phyloP scores from a whole-genome alignment of 1,140 invertebrate species.

The Melanaphis sacchari region DNA sequence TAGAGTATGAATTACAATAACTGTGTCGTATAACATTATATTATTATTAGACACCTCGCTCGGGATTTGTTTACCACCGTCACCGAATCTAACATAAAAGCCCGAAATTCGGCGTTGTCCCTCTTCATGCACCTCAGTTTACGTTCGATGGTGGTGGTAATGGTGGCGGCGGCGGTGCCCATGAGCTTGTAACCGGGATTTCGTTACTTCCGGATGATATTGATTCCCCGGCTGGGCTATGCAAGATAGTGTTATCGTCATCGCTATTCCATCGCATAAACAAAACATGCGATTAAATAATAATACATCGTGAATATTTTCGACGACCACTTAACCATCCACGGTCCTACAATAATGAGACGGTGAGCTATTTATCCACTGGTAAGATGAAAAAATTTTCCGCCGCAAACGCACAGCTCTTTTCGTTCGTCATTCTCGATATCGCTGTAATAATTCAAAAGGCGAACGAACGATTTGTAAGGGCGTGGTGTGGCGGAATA shows the following conservation, averaged over 20 bases:
- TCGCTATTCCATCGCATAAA: background rate
- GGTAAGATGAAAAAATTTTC: background rate
- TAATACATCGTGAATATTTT: background rate
- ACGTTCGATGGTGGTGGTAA: background rate
- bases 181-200: background rate
- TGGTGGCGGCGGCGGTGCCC: background rate
- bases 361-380: background rate
- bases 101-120: background rate
- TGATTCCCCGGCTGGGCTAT: background rate
- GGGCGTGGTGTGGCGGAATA: background rate
- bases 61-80: background rate
- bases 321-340: background rate
- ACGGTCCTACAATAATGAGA: background rate
- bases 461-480: background rate
- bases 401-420: background rate
- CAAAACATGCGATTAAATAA: background rate
- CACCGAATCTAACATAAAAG: background rate
- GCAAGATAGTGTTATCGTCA: background rate
- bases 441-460: conserved; percentile 32
- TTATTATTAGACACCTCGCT: background rate
- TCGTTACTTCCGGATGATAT: conserved; percentile 27
- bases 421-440: background rate
- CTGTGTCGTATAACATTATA: background rate
- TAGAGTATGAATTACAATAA: too few species aligned
- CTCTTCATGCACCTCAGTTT: background rate